Evolutionary conservation across 2,797 vertebrate species (phyloP), one percentile per base, ranked within the genome.

Genomic region (Myotis daubentonii): DNA sequence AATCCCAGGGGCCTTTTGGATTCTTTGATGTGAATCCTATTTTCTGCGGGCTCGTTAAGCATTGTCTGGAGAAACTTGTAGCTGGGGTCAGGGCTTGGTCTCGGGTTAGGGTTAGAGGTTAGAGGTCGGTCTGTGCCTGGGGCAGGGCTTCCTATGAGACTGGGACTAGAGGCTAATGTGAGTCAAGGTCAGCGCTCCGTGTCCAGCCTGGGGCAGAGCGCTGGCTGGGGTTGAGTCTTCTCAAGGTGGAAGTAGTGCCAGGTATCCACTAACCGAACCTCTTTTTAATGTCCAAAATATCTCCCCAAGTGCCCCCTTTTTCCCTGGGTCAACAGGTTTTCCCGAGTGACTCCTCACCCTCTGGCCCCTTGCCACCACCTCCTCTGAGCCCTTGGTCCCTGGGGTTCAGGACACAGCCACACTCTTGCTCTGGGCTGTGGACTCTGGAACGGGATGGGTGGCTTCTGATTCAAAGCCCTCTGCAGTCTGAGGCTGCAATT

Each of bases 391-490:
- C 19, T 38, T 36, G 70, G 6, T 66, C 36, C 4, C 19, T 15
- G 44, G 38, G 4, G 12, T 53, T 78, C 17, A 41, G 28, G 41
- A 41, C 8, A 16, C 36, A 93, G 66, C 22, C n/a, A 49, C 0
- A 30, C 41, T 79, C 68, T 30, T 85, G 22, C 47, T 65, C 20
- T 38, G 49, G 33, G 8, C 2, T 36, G 15, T 33, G 49, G 49
- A 78, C 72, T 75, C 93, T 44, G 80, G 76, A 84, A 30, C 3
- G 53, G 74, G 62, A 57, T 44, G 8, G 55, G 65, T 44, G 62
- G 36, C 72, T 53, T 38, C 76, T n/a, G 86, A 71, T 57, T 25
- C 68, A 71, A 89, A 86, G 91, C 33, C 38, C 25, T 91, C 38
- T 62, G 71, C 17, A 38, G 91, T 57, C 80, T 8, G 22, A 82